Percentiles rank a stretch among this genome's conserved stretches.
Conservation (phyloP, 35 echinoderm and acorn worm genomes). For the Chiridota heheva region DNA sequence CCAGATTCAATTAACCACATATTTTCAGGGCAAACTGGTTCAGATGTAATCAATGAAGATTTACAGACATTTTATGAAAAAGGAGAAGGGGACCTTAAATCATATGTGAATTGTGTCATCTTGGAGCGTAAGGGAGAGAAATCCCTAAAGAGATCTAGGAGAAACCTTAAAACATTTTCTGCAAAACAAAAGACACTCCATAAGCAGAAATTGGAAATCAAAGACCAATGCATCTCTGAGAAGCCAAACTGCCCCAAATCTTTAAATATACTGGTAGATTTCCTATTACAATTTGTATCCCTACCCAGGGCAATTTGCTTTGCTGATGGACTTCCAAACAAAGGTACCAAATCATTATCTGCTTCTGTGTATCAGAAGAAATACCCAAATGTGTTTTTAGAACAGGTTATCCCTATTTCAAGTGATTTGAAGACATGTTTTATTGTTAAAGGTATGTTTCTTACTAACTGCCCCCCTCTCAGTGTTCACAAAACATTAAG, state of each 20-base stretch:
- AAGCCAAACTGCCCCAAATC: conserved; percentile 45
- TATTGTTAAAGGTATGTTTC: conserved; percentile 55
- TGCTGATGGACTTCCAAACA: conserved; percentile 13
- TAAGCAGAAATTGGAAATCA: conserved; percentile 28
- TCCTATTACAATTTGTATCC: conserved; percentile 18
- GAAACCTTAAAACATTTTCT: conserved; percentile 35
- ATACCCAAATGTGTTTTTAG: conserved; percentile 11
- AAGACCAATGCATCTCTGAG: conserved; percentile 41
- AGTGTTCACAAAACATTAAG: conserved; percentile 27
- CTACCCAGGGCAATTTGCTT: conserved; percentile 34
- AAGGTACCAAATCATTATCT: conserved; percentile 5
- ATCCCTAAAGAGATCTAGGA: neutral
- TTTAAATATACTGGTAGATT: conserved; percentile 4
- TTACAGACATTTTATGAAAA: conserved; percentile 33
- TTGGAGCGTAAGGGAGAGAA: conserved; percentile 10
- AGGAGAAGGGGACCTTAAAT: conserved; percentile 15
- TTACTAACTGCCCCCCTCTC: conserved; percentile 3
- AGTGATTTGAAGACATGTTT: neutral
- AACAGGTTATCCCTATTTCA: neutral
- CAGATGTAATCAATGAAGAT: neutral
- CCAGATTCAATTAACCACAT: conserved; percentile 9
- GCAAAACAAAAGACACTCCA: neutral
- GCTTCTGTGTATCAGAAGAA: conserved; percentile 5
- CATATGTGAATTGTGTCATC: conserved; percentile 38
- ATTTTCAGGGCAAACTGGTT: neutral